Base-by-base conservation (phyloP, 2,888 invertebrate species). In the Busseola fusca region DNA sequence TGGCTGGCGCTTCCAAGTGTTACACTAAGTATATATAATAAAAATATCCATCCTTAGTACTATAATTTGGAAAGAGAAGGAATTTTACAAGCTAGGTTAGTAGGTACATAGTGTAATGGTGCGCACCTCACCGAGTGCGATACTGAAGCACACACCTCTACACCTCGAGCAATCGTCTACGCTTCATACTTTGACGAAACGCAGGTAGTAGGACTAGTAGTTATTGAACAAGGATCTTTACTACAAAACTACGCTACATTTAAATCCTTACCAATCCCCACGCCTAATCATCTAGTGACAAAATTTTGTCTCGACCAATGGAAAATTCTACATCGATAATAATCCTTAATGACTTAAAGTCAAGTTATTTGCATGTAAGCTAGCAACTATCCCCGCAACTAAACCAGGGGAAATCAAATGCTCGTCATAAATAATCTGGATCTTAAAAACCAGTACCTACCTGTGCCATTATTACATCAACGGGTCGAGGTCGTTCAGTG, bases 381-480 rank as follows among this genome's bases (percentile, higher is more conserved):
- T 52, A 25, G 42, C 34, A 5, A 52, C 60, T 79, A 58, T 48
- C 40, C 21, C n/a, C 5, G 34, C 52, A 54, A 42, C 27, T 45
- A 45, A 65, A 64, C 54, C 27, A 40, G 48, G 34, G 54, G 50
- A 64, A 75, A 64, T 68, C 56, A 64, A 68, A 68, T 30, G 54
- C 30, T 30, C 25, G 34, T 60, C 69, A 18, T 52, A 62, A 16
- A 59, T 54, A 68, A 81, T 52, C 78, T 81, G 64, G 54, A 63
- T 72, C 54, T 64, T 25, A 52, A 27, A 65, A 76, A 81, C 76
- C 30, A 66, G 69, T 66, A 50, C n/a, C 45, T 48, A 42, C 45
- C 12, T 48, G 42, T n/a, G 27, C 37, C 54, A 67, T 64, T 70
- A 67, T 81, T 64, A 78, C 72, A 81, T 65, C 78, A 72, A 50